Percentiles rank a stretch among this genome's conserved stretches.
These are phyloP conservation scores for Tapirus terrestris DNA, from an alignment of 2,113 vertebrate species.

Conservation along the genomic window DNA sequence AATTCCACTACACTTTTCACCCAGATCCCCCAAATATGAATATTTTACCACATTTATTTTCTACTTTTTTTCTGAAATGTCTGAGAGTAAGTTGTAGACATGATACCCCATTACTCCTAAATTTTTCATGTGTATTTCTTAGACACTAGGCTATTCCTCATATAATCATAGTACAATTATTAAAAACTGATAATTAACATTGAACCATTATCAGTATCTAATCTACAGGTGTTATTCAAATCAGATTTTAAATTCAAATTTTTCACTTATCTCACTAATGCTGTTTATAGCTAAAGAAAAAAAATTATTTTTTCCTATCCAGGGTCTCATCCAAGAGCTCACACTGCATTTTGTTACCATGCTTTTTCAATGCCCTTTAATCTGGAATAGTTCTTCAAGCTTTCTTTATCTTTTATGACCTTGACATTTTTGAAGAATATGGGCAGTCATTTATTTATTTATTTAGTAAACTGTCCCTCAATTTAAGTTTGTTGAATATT, in stretches of 20 bases:
- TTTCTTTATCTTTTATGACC: neutral
- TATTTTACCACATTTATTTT: neutral
- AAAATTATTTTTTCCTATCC: neutral
- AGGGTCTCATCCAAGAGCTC: neutral
- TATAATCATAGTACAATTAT: neutral
- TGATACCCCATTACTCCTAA: neutral
- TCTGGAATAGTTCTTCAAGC: neutral
- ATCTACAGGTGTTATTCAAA: neutral
- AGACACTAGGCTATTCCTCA: neutral
- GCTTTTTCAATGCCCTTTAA: neutral
- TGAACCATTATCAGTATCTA: neutral
- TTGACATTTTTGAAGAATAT: neutral
- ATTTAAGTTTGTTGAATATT: neutral
- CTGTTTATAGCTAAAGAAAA: neutral
- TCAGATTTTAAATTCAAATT: neutral
- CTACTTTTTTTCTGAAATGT: neutral
- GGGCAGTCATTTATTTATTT: neutral
- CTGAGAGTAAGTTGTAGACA: neutral
- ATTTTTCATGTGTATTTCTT: neutral
- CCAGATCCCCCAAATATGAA: neutral
- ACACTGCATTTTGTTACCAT: neutral
- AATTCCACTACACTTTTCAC: neutral
- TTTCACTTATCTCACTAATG: neutral
- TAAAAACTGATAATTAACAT: neutral
- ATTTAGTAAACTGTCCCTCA: neutral